A percentile compares a stretch with the other conserved stretches of the same genome.
Conservation (phyloP, 2,113 vertebrate genomes). For the Todiramphus saurophagus region DNA sequence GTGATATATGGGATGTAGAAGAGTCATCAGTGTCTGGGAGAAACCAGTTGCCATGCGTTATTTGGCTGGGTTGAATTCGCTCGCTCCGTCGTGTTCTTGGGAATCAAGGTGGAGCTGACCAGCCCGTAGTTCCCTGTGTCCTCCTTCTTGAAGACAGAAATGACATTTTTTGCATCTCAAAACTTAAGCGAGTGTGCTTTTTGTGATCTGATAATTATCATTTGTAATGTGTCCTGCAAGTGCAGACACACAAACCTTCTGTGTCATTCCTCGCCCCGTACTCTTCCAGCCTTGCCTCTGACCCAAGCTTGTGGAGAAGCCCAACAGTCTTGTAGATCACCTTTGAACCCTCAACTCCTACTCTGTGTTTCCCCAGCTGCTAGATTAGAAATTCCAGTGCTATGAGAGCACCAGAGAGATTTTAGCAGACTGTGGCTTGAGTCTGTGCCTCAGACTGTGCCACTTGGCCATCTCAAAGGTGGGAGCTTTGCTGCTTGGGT, state of each 20-base stretch:
- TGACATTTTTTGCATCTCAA: background rate
- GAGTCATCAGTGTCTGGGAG: background rate
- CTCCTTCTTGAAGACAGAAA: background rate
- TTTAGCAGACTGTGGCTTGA: background rate
- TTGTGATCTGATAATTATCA: background rate
- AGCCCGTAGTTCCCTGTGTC: background rate
- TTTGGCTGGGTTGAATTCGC: background rate
- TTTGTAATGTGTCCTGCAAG: background rate
- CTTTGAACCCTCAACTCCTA: background rate
- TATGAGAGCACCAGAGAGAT: background rate
- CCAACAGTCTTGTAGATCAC: background rate
- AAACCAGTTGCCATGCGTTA: rapidly evolving
- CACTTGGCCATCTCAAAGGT: background rate
- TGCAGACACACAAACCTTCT: background rate
- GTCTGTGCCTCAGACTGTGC: background rate
- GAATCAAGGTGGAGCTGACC: background rate
- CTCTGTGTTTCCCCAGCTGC: background rate
- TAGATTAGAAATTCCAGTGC: background rate
- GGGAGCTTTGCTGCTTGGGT: background rate
- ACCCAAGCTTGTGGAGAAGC: background rate
- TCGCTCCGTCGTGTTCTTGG: background rate
- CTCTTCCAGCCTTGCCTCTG: background rate
- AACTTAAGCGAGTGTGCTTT: background rate
- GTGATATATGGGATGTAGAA: background rate
- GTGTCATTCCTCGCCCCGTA: background rate